Conservation (phyloP, 2,113 vertebrate genomes). For the Xenopus laevis region DNA sequence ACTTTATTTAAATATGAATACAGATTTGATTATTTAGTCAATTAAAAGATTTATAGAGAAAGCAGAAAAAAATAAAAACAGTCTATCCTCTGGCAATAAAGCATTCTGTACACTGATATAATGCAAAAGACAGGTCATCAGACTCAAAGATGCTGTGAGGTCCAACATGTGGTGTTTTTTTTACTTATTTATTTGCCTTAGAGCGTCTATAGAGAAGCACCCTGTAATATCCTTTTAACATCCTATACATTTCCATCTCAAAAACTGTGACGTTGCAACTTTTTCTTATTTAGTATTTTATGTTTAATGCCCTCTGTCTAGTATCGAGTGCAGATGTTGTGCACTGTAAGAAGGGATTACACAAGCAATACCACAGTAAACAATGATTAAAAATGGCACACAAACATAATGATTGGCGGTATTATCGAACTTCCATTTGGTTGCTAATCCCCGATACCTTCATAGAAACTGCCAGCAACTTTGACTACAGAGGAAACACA, state of each 20-base stretch:
- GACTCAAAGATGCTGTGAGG: too few relatives aligned
- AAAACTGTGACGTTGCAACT: conserved; percentile 13
- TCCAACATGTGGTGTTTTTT: background rate
- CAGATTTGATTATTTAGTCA: too few relatives aligned
- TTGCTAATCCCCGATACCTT: conserved; percentile 44
- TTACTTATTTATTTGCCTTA: conserved; percentile 2
- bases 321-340: conserved; percentile 14
- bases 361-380: conserved; percentile 7
- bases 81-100: too few relatives aligned
- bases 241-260: conserved; percentile 13
- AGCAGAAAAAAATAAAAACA: too few relatives aligned
- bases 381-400: conserved; percentile 46
- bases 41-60: too few relatives aligned
- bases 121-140: too few relatives aligned
- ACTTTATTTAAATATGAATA: too few relatives aligned
- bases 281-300: conserved; percentile 21
- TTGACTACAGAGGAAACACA: conserved; percentile 46
- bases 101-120: too few relatives aligned
- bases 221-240: conserved; percentile 17
- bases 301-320: conserved; percentile 22
- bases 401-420: conserved; percentile 22
- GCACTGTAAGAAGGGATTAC: conserved; percentile 23
- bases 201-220: conserved; percentile 2
- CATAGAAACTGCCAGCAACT: conserved; percentile 41
- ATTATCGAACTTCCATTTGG: conserved; percentile 34